A percentile compares a stretch with the other conserved stretches of the same genome.
These are phyloP conservation scores for Stenchaetothrips biformis DNA, from an alignment of 2,888 invertebrate genomes.

Conservation along the genomic window DNA sequence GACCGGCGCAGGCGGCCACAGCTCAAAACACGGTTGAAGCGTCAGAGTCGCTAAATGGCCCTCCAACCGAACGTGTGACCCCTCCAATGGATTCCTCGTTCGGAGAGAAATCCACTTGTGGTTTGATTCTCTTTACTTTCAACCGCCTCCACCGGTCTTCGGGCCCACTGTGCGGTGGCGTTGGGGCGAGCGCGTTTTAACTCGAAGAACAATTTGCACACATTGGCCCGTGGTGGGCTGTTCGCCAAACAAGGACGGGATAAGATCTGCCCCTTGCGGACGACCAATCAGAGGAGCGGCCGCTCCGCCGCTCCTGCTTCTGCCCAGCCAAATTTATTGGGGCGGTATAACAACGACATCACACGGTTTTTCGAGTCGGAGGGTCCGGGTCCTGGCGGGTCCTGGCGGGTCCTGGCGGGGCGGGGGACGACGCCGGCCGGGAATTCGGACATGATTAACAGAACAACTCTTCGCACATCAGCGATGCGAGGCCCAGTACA, in stretches of 20 bases:
- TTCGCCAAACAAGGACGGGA: not conserved
- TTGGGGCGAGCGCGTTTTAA: too few relatives aligned
- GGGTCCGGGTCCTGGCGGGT: not conserved
- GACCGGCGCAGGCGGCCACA: too few relatives aligned
- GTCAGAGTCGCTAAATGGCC: too few relatives aligned
- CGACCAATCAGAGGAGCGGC: not conserved
- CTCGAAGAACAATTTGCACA: constrained; percentile 3
- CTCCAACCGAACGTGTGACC: too few relatives aligned
- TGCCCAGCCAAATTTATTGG: not conserved
- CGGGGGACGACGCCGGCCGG: not conserved
- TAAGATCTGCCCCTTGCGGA: not conserved
- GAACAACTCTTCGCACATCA: constrained; percentile 20
- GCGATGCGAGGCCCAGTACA: not conserved
- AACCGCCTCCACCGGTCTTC: too few relatives aligned
- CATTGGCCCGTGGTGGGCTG: constrained; percentile 3
- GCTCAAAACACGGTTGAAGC: too few relatives aligned
- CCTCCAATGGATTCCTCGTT: too few relatives aligned
- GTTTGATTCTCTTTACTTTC: too few relatives aligned
- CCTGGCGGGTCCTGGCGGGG: not conserved
- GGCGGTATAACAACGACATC: constrained; percentile 10
- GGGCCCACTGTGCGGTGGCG: too few relatives aligned
- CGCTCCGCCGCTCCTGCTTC: not conserved
- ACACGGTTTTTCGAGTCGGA: not conserved
- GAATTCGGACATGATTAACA: not conserved
- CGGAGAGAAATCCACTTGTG: too few relatives aligned